Evolutionary conservation across 2,113 vertebrate species (phyloP).

Genomic region (Pristiophorus japonicus): DNA sequence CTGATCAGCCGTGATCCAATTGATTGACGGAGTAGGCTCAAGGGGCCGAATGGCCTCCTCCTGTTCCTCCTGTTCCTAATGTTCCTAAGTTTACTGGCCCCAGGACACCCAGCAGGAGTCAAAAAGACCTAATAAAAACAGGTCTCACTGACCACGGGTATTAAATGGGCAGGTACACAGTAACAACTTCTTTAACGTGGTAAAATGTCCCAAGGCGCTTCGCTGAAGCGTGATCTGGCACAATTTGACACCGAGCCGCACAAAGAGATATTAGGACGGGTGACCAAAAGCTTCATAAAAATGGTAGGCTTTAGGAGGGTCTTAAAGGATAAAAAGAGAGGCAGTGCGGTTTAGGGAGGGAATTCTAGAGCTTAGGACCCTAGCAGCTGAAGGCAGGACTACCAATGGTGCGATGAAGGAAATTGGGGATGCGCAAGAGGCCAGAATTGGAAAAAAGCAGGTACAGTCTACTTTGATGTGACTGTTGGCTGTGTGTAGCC

Average conservation of each 20-base stretch:
- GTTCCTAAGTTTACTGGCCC: not conserved
- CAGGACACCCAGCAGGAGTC: not conserved
- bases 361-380: not conserved
- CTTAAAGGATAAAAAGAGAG: not conserved
- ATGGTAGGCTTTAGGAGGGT: not conserved
- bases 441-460: not conserved
- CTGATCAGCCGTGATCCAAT: not conserved
- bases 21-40: not conserved
- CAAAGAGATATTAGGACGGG: not conserved
- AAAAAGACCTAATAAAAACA: not conserved
- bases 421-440: not conserved
- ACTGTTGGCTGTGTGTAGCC: not conserved
- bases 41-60: not conserved
- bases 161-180: not conserved
- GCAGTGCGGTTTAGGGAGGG: not conserved
- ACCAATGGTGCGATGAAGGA: not conserved
- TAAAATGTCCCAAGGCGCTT: not conserved
- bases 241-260: not conserved
- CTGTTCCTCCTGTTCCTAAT: not conserved
- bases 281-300: not conserved
- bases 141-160: not conserved
- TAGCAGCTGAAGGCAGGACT: not conserved
- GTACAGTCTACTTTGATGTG: not conserved
- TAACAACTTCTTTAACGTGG: not conserved
- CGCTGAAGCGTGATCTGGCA: not conserved